Conservation (phyloP, 2,797 vertebrate genomes). For the Tadarida brasiliensis region DNA sequence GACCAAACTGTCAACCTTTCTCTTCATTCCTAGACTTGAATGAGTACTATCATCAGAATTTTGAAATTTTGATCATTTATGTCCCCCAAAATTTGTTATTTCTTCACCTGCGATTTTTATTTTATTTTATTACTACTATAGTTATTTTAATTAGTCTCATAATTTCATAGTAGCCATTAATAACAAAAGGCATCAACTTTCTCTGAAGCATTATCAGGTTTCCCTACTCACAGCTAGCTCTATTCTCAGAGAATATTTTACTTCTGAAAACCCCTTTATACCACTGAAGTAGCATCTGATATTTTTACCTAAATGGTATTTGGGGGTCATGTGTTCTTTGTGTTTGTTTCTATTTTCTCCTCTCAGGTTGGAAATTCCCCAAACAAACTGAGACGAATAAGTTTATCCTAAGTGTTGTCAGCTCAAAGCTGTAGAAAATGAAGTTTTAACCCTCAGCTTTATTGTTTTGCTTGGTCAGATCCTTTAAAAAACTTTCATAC, state of each 20-base stretch:
- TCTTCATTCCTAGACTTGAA: not conserved
- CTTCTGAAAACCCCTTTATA: not conserved
- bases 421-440: not conserved
- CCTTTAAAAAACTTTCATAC: not conserved
- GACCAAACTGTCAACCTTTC: not conserved
- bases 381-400: not conserved
- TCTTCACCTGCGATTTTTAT: not conserved
- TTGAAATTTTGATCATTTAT: slow-evolving; percentile 11
- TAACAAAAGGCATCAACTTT: not conserved
- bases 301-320: not conserved
- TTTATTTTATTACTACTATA: not conserved
- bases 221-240: not conserved
- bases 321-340: not conserved
- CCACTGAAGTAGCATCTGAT: not conserved
- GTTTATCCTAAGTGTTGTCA: not conserved
- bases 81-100: not conserved
- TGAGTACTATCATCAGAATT: not conserved
- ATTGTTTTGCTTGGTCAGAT: not conserved
- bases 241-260: not conserved
- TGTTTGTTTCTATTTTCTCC: not conserved
- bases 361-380: not conserved
- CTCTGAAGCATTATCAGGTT: not conserved
- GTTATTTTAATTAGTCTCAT: slow-evolving; percentile 22
- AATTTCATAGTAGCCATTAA: not conserved
- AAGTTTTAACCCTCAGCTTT: not conserved